phyloP scores from a whole-genome alignment of 1,140 invertebrate genomes.

The Bombus waltoni region DNA sequence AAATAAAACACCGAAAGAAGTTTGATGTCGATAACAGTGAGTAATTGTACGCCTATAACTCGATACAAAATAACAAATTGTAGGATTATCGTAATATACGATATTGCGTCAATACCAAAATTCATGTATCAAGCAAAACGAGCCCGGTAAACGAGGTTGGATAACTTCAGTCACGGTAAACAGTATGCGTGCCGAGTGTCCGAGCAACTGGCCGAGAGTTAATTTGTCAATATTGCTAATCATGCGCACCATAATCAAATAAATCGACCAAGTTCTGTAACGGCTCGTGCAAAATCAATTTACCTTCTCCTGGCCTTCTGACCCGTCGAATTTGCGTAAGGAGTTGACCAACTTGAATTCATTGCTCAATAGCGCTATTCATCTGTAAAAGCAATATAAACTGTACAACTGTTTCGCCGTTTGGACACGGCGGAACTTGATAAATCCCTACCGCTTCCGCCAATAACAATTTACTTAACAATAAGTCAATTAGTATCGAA shows the following conservation, averaged over 20 bases:
- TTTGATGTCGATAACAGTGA: background rate
- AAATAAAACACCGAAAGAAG: background rate
- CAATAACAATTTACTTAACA: background rate
- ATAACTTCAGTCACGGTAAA: slow-evolving; percentile 54
- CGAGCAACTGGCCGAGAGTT: slow-evolving; percentile 67
- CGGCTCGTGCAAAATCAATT: slow-evolving; percentile 72
- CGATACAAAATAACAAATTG: background rate
- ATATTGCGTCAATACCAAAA: background rate
- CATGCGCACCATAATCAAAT: slow-evolving; percentile 73
- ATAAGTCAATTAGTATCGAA: background rate
- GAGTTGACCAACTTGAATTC: slow-evolving; percentile 66
- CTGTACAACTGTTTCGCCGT: slow-evolving; percentile 26
- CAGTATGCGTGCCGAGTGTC: slow-evolving; percentile 62
- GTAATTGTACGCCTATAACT: background rate
- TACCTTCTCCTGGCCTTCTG: slow-evolving; percentile 66
- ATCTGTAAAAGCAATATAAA: slow-evolving; percentile 65
- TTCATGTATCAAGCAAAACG: slow-evolving; percentile 6
- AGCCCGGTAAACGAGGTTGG: slow-evolving; percentile 31
- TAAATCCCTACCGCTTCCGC: background rate
- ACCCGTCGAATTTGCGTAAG: slow-evolving; percentile 64
- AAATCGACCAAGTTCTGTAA: slow-evolving; percentile 72
- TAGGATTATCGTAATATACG: background rate
- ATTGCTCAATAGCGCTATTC: slow-evolving; percentile 54
- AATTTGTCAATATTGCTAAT: slow-evolving; percentile 75
- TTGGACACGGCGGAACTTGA: background rate